Evolutionary conservation across 2,888 invertebrate genomes (phyloP).

Genomic region (Polymixis flavicincta): DNA sequence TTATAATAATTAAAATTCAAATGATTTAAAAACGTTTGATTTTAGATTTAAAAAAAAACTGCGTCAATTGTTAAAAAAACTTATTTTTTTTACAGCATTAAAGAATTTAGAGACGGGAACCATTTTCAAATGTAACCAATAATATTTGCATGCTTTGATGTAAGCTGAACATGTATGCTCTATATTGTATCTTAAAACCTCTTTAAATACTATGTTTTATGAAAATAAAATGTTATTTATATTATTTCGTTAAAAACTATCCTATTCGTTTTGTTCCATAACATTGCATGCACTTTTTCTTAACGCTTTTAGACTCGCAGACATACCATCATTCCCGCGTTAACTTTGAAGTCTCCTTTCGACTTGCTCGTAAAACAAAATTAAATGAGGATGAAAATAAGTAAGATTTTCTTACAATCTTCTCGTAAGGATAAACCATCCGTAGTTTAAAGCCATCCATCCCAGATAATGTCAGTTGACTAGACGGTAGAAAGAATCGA

Average conservation of each 20-base stretch:
- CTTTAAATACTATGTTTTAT: too few relatives aligned
- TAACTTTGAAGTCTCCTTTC: background rate
- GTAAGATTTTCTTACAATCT: constrained; percentile 45
- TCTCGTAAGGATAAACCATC: constrained; percentile 19
- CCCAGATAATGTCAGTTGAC: constrained; percentile 42
- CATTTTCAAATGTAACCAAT: too few relatives aligned
- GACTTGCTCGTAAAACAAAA: constrained; percentile 30
- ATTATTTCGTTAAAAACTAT: background rate
- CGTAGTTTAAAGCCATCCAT: constrained; percentile 40
- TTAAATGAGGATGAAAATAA: constrained; percentile 40
- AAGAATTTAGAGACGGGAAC: too few relatives aligned
- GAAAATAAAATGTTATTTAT: too few relatives aligned
- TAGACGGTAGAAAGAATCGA: constrained; percentile 38
- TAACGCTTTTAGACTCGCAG: background rate
- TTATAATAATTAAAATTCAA: too few relatives aligned
- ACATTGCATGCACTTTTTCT: background rate
- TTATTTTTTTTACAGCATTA: too few relatives aligned
- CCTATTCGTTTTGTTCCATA: background rate
- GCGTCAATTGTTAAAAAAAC: too few relatives aligned
- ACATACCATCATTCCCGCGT: background rate
- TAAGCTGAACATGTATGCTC: too few relatives aligned
- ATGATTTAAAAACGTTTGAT: too few relatives aligned
- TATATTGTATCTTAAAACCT: too few relatives aligned
- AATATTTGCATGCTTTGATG: too few relatives aligned
- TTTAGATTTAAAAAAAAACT: too few relatives aligned